Conservation (phyloP, 1,140 invertebrate genomes). For the Drosophila cardini region DNA sequence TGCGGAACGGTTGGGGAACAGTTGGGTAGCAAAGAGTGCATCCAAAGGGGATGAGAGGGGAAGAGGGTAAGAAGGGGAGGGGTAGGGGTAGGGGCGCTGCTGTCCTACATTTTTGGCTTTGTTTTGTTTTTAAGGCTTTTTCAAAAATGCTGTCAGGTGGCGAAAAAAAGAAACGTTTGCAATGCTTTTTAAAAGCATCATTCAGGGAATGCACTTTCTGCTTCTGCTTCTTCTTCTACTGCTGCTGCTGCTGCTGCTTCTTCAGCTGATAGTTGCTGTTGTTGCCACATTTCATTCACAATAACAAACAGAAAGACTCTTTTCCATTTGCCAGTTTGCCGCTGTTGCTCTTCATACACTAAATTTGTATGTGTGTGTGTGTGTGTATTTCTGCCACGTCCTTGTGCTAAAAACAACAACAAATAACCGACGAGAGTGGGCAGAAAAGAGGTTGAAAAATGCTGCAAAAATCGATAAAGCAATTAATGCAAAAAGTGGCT, state of each 20-base stretch:
- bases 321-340: conserved; percentile 37
- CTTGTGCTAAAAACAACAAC: conserved; percentile 78
- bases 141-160: conserved; percentile 66
- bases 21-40: neutral
- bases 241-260: conserved; percentile 11
- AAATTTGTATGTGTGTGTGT: too few species aligned
- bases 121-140: conserved; percentile 58
- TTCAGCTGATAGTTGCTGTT: conserved; percentile 8
- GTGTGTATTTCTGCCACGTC: conserved; percentile 53
- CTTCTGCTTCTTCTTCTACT: conserved; percentile 38
- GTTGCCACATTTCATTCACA: conserved; percentile 64
- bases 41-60: neutral
- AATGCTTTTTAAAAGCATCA: conserved; percentile 40
- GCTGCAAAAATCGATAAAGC: conserved; percentile 77
- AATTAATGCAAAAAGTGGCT: conserved; percentile 79
- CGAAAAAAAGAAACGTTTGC: conserved; percentile 40
- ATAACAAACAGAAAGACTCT: conserved; percentile 60
- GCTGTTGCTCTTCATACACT: conserved; percentile 36
- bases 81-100: conserved; percentile 32
- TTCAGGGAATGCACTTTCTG: conserved; percentile 65
- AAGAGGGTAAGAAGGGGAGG: neutral
- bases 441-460: conserved; percentile 44
- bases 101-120: conserved; percentile 66
- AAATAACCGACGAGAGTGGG: conserved; percentile 13
- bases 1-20: conserved; percentile 15